Evolutionary conservation across 2,888 invertebrate species (phyloP), one percentile per base, ranked within the genome.

Genomic region (Dysmachus trigonus): DNA sequence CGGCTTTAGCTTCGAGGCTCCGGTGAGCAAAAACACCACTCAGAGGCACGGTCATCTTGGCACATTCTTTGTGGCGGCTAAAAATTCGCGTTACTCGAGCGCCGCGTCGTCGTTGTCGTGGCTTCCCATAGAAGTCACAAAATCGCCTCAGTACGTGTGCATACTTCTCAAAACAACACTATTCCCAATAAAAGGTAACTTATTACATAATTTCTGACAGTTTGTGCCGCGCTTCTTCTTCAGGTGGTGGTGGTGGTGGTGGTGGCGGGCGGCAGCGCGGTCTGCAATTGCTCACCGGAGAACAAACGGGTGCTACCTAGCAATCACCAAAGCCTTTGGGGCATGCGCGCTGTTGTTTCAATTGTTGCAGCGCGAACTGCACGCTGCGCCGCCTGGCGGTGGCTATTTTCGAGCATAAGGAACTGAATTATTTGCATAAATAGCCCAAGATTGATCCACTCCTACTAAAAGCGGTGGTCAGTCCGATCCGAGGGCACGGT

Each of bases 201-300:
- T 85, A 85, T 85, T 85, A 85, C 85, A 85, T 85, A 85, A 85
- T 85, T 85, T 79, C 74, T 74, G 27, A 74, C 85, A 85, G 72
- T 85, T 85, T 76, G 31, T 33, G 47, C 79, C 35, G 76, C 53
- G 53, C 82, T 82, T 82, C 82, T 41, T 41, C 41, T 62, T 47
- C 47, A 47, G 47, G 47, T 47, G 47, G 6, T 47, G 18, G 62
- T 22, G 62, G 62, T 22, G 41, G 41, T 10, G 4, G 62, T 22
- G 18, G 27, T 10, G 27, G 62, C 18, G 53, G 82, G n/a, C 33
- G 82, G 82, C 62, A 10, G 82, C 71, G 18, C 71, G 18, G 81
- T 10, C 47, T 22, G 18, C 53, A 62, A 62, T 62, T 71, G 79
- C 62, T 62, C 35, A 18, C 33, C 62, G 82, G 71, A 38, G 82